Evolutionary conservation across 1,140 invertebrate genomes (phyloP), one percentile per base, ranked within the genome.

Genomic region (Drosophila miranda): DNA sequence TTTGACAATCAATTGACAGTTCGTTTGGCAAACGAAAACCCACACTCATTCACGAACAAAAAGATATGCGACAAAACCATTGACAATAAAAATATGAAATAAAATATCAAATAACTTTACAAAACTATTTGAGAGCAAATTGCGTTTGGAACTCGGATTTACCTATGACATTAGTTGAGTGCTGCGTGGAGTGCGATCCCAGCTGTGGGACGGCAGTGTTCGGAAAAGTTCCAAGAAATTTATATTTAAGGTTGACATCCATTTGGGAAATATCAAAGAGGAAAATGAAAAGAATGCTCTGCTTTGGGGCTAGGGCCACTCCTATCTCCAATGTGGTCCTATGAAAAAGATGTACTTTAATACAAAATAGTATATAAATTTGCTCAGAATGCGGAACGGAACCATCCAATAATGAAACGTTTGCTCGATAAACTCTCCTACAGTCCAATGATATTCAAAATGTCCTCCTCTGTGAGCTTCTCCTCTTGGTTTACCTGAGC

Each of bases 1-100:
- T 86, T 87, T 86, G 82, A 87, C 82, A 87, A 86, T 78, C 82
- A 86, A 86, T 86, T 86, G 82, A 86, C 83, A 87, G 78, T 86
- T 87, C 66, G 81, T 82, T 83, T 78, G 74, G 69, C 56, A 81
- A 86, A 75, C 70, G 75, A 48, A 67, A 66, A 64, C 53, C 50
- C 57, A 57, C 61, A 59, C 60, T 76, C 8, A 84, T 28, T 6
- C 28, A 79, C 30, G 9, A 34, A 11, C 9, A 34, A 11, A 13
- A 13, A 38, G 1, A 80, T 67, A 73, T 80, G 60, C 84, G 72
- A 69, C 23, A 76, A 83, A 78, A 59, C 60, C 75, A 38, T 84
- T 69, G 80, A 84, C 72, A 79, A 84, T 57, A 64, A 63, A 76
- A 64, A 58, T 43, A 56, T 68, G 42, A 26, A 61, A 59, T 62